Base-by-base conservation (phyloP, 2,888 invertebrate species). In the Hirtodrosophila histrioides region DNA sequence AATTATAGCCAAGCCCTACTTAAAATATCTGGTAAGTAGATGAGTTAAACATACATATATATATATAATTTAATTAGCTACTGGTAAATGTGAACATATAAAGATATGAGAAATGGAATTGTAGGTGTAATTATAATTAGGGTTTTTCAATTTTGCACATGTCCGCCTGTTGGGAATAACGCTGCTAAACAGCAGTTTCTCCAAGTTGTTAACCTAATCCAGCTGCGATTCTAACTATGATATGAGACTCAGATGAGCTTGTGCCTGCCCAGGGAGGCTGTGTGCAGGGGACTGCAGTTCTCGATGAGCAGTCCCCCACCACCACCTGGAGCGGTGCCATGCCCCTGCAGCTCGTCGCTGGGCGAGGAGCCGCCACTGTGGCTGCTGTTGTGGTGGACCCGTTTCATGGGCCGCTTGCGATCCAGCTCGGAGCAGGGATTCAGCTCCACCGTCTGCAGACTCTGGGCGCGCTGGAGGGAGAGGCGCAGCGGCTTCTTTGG, bases 401-500 rank as follows among this genome's bases (percentile, higher is more conserved):
- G 88, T 63, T 92, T 92, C 63, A 90, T 82, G 31, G 91, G 89
- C 23, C 91, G 86, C 63, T 92, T 92, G 9, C 89, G 89, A n/a
- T 92, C 92, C 10, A 73, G 69, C 29, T 89, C 89, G n/a, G 71
- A 57, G 67, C 77, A 84, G 1, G 88, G 83, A 67, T 83, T 79
- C 37, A 91, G 68, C 63, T 92, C 91, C 6, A 96, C 94, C 0
- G 96, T 96, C 87, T 96, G 96, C 48, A 96, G 93, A 90, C 96
- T 97, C 69, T 95, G 94, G 0, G 97, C 96, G 79, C 96, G 94
- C 89, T 97, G 97, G 49, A 97, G 91, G 0, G 97, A 97, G 39
- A 97, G 92, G 8, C 97, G 93, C 48, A 97, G 91, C 0, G 97
- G 97, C 89, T 97, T 97, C 84, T 97, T 95, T 17, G 97, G 97